Evolutionary conservation across 2,113 vertebrate species (phyloP), one percentile per base, ranked within the genome.

Genomic region (Pagrus major): DNA sequence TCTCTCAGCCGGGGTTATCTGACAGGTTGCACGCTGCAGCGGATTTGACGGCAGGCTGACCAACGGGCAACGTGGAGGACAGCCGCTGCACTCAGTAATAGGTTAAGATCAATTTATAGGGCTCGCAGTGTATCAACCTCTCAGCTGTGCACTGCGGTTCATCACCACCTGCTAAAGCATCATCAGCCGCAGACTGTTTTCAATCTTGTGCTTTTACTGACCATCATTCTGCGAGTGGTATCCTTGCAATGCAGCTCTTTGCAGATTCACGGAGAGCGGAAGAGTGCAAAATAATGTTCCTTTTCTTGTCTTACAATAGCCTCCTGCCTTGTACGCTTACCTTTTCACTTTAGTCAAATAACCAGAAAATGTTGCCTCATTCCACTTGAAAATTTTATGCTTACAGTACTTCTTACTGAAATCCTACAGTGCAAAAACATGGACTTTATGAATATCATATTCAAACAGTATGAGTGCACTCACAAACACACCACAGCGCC

Each of bases 41-140:
- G 60, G 49, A 78, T 85, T 84, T 81, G 86, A 87, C 49, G 25
- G 76, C 63, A 76, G 81, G 56, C 73, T 71, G 80, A 76, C 61
- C 74, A 69, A 77, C 75, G 85, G 54, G 66, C 54, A 71, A 35
- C 78, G 37, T n/a, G 1, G 64, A 80, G 56, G 60, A 85, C 23
- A 66, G 73, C 54, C 31, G 56, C 61, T 33, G 47, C 69, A 31
- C 44, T 58, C 47, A 29, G 42, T 21, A 78, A 71, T 41, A 70
- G 51, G 75, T 83, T n/a, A 42, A 65, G 25, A 87, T 88, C 84
- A 89, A 75, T 89, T 29, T 33, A 44, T 42, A 33, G 23, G 80
- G 58, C 76, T 81, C 2, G 15, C 15, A 37, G 18, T 37, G 0
- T 72, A 85, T 88, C 8, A 60, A 85, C 69, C 58, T 42, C 8